Base-by-base conservation (phyloP, 2,113 vertebrate species). In the Lasiurus cinereus region DNA sequence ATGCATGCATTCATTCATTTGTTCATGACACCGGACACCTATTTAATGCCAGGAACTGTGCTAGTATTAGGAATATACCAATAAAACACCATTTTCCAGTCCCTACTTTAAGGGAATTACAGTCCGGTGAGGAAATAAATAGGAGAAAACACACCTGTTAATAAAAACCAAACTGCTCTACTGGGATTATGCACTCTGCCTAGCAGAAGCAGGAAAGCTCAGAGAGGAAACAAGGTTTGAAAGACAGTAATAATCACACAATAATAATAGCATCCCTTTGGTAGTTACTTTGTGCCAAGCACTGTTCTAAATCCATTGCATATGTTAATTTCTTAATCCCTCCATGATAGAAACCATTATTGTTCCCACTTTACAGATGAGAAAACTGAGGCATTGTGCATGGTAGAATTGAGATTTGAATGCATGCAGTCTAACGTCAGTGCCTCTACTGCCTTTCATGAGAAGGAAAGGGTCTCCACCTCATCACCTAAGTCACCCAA, bases 71-170 rank as follows among this genome's bases (percentile, higher is more conserved):
- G 31, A 74, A 70, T 50, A 74, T 19, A 54, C 36, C 21, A 66
- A 52, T 78, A 59, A 88, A 78, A 52, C 21, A 21, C 50, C 12
- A 90, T 70, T 73, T 13, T 90, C 56, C 24, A 7, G 19, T 48
- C 36, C 24, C 5, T 70, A 33, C 10, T 2, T 84, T 78, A 90
- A 72, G 43, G 43, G 11, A 78, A 72, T 94, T 88, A 64, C 4
- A 70, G 36, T 84, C 72, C 64, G 27, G 48, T n/a, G 59, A 90
- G 56, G 43, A 92, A 94, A 90, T 82, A 80, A 15, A 56, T 66
- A 64, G 46, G 54, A 43, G 69, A 73, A 56, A 36, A 83, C 29
- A n/a, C 14, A 86, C 67, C 27, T 62, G 33, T 27, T 85, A 50
- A 82, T 78, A 91, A 89, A 74, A 67, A 67, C 19, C 33, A 70